Percentiles rank a stretch among this genome's conserved stretches.
Conservation (phyloP, 2,113 vertebrate species). For the Boulengeromyrus knoepffleri region DNA sequence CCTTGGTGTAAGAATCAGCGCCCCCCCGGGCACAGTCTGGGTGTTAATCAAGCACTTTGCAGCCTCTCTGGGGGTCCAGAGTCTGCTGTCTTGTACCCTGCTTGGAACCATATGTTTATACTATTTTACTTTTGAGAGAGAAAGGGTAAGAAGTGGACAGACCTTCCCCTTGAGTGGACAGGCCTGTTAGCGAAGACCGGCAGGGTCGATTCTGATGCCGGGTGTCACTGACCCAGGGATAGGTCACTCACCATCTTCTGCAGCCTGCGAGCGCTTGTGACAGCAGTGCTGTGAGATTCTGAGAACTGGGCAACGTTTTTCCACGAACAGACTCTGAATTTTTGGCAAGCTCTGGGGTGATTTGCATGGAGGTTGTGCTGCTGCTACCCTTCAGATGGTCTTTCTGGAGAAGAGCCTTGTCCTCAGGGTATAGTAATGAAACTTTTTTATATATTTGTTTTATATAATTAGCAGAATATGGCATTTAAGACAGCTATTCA, state of each 20-base stretch:
- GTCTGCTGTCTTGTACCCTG: slow-evolving; percentile 27
- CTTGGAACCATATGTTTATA: slow-evolving; percentile 28
- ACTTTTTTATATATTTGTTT: neutral
- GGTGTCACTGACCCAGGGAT: slow-evolving; percentile 7
- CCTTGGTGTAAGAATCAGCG: slow-evolving; percentile 12
- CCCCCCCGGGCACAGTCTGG: slow-evolving; percentile 33
- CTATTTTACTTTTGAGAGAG: neutral
- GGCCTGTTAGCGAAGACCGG: neutral
- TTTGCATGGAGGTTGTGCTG: slow-evolving; percentile 58
- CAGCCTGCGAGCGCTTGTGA: neutral
- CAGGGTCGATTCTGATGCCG: neutral
- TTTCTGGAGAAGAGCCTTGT: neutral
- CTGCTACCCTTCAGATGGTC: slow-evolving; percentile 44
- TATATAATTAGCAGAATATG: neutral
- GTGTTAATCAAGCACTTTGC: slow-evolving; percentile 55
- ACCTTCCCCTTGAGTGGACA: neutral
- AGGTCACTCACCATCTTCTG: neutral
- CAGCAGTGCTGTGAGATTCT: neutral
- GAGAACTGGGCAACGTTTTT: slow-evolving; percentile 12
- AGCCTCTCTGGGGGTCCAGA: slow-evolving; percentile 35
- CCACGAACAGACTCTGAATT: slow-evolving; percentile 60
- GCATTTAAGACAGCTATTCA: neutral
- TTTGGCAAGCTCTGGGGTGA: slow-evolving; percentile 61
- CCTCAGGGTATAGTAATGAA: neutral
- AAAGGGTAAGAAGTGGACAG: neutral